These are phyloP conservation scores for Astropecten irregularis DNA, from an alignment of 53 echinoderm and acorn worm genomes.

Conservation along the genomic window DNA sequence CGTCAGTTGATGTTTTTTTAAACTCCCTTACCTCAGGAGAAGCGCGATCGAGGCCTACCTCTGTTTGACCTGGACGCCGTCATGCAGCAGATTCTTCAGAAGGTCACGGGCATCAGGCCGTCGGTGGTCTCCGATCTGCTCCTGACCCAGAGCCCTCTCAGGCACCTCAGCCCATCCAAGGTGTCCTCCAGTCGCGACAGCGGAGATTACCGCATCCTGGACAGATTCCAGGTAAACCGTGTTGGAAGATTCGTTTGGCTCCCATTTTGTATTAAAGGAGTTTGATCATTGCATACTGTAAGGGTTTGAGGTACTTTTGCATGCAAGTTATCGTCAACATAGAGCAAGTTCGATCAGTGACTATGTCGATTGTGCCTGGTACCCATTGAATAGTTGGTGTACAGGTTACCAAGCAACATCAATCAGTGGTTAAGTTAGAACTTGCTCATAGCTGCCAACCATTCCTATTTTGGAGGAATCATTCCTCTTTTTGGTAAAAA, in stretches of 20 bases:
- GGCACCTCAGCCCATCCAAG: slow-evolving; percentile 66
- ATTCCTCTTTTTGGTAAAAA: too few species aligned
- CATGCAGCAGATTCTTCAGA: slow-evolving; percentile 77
- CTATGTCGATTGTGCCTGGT: too few species aligned
- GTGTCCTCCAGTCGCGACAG: slow-evolving; percentile 58
- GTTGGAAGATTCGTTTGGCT: too few species aligned
- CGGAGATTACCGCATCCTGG: slow-evolving; percentile 89
- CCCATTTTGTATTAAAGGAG: neutral
- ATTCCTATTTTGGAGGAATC: too few species aligned
- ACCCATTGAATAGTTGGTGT: too few species aligned
- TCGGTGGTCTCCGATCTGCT: slow-evolving; percentile 69
- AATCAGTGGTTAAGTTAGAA: too few species aligned
- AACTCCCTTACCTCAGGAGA: slow-evolving; percentile 67
- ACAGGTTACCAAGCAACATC: too few species aligned
- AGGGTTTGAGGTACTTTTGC: neutral
- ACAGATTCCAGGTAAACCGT: slow-evolving; percentile 86
- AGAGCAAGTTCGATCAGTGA: too few species aligned
- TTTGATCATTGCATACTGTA: neutral
- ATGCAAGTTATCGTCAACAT: too few species aligned
- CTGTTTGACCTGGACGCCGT: slow-evolving; percentile 86
- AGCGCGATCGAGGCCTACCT: slow-evolving; percentile 83
- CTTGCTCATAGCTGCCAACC: too few species aligned
- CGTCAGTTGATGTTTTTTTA: too few species aligned
- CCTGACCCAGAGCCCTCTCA: slow-evolving; percentile 63
- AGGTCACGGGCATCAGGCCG: slow-evolving; percentile 64